phyloP scores from a whole-genome alignment of 2,888 invertebrate genomes.

The Aspidiotus destructor region DNA sequence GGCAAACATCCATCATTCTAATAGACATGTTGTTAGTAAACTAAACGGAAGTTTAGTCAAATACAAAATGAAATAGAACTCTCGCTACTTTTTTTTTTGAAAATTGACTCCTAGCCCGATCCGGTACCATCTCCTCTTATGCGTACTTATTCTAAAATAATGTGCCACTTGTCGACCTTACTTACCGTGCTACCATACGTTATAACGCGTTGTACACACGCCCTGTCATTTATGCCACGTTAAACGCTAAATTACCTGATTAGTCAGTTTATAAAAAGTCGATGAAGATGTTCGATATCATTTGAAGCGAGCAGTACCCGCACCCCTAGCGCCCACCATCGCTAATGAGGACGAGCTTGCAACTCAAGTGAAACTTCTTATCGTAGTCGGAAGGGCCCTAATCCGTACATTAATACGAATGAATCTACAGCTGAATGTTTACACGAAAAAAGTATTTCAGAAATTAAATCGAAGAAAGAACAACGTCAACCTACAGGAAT shows the following conservation, averaged over 20 bases:
- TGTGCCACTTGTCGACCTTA: slow-evolving; percentile 30
- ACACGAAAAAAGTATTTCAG: too few species aligned
- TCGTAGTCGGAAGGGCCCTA: too few species aligned
- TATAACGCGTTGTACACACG: not conserved
- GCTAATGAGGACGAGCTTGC: too few species aligned
- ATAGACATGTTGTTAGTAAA: slow-evolving; percentile 32
- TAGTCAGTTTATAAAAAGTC: not conserved
- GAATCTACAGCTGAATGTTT: too few species aligned
- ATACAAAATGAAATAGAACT: slow-evolving; percentile 31
- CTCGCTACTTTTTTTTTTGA: slow-evolving; percentile 18
- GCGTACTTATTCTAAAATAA: slow-evolving; percentile 23
- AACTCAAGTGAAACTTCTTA: too few species aligned
- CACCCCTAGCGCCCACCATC: too few species aligned
- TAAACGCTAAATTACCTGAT: not conserved
- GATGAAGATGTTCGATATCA: too few species aligned
- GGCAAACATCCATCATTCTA: slow-evolving; percentile 30
- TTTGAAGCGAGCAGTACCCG: too few species aligned
- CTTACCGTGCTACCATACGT: slow-evolving; percentile 13
- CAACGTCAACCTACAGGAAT: too few species aligned
- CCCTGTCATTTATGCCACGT: slow-evolving; percentile 9
- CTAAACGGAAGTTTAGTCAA: slow-evolving; percentile 30
- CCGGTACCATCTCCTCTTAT: not conserved
- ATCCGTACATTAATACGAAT: too few species aligned
- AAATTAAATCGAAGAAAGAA: too few species aligned
- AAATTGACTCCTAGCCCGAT: slow-evolving; percentile 23